phyloP scores from a whole-genome alignment of 2,888 invertebrate genomes.

The Drosophila borealis region DNA sequence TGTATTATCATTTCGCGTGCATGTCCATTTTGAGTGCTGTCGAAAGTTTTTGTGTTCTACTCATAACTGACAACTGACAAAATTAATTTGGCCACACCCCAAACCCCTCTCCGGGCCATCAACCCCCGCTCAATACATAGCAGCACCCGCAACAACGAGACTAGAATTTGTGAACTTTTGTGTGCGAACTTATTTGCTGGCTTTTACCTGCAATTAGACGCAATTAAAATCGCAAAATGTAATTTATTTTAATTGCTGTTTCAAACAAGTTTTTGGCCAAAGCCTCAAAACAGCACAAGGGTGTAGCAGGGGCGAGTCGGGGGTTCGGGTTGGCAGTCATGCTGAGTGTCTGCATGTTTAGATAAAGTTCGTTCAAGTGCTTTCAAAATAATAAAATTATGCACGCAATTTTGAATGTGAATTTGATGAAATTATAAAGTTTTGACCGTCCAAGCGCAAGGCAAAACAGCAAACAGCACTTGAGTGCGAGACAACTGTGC shows the following conservation, averaged over 20 bases:
- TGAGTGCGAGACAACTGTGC: slow-evolving; percentile 15
- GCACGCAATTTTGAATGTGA: slow-evolving; percentile 73
- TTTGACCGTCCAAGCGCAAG: slow-evolving; percentile 24
- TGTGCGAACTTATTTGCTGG: slow-evolving; percentile 67
- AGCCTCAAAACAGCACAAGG: slow-evolving; percentile 58
- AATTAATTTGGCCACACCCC: slow-evolving; percentile 59
- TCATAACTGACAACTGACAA: slow-evolving; percentile 71
- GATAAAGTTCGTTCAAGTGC: slow-evolving; percentile 72
- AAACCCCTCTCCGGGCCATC: too few relatives aligned
- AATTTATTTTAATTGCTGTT: slow-evolving; percentile 79
- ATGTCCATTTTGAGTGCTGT: slow-evolving; percentile 43
- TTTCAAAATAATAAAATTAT: slow-evolving; percentile 77
- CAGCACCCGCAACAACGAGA: slow-evolving; percentile 19
- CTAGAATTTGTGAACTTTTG: slow-evolving; percentile 60
- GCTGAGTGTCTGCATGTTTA: slow-evolving; percentile 60
- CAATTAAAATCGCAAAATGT: slow-evolving; percentile 77
- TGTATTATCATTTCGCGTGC: slow-evolving; percentile 45
- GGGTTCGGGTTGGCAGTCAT: neutral
- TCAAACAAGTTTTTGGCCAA: slow-evolving; percentile 69
- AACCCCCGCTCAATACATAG: slow-evolving; percentile 5
- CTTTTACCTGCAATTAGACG: slow-evolving; percentile 79
- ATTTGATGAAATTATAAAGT: slow-evolving; percentile 75
- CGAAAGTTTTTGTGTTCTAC: slow-evolving; percentile 43
- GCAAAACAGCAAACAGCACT: slow-evolving; percentile 6
- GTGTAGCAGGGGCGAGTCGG: slow-evolving; percentile 1